Evolutionary conservation across 2,113 vertebrate species (phyloP), one percentile per base, ranked within the genome.

Genomic region (Nanger granti): DNA sequence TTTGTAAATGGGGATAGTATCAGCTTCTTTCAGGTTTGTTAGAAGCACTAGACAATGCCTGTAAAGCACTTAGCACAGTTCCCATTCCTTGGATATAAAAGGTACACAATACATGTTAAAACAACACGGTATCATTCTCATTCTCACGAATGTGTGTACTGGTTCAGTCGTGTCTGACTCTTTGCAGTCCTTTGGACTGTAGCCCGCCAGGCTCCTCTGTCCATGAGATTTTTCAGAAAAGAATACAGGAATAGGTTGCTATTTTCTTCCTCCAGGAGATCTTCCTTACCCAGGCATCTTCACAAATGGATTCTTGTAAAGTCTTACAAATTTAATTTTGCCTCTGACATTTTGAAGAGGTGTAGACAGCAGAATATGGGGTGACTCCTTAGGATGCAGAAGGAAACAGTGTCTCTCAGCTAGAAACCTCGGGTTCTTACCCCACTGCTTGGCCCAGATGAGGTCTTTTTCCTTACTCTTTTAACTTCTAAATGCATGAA

Each of bases 111-210:
- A 15, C 29, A 4, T 3, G 64, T 4, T 26, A 44, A 17, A 83
- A 66, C 5, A 59, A 59, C 26, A n/a, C 5, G 0, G 0, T 1
- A 24, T 4, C 49, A 10, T 31, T 44, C 10, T 69, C 9, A 17
- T 79, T 55, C 60, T 66, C 88, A 95, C 20, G 52, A n/a, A 29
- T 3, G 60, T 44, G 73, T 41, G 0, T 4, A 26, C 3, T 13
- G 20, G 37, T 41, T 76, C 37, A 41, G 22, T 26, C 1, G 3
- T 26, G 73, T 26, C 73, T 13, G 22, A 44, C 37, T 76, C 73
- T 41, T 41, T 26, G 11, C 6, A 44, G 37, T 44, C 22, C 73
- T 76, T 44, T 44, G 37, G 73, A 76, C 73, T 44, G 5, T 76
- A 4, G 37, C 37, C 73, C 37, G 0, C 5, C 37, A 76, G 73